Evolutionary conservation across 2,888 invertebrate species (phyloP), one percentile per base, ranked within the genome.

Genomic region (Vanessa cardui): DNA sequence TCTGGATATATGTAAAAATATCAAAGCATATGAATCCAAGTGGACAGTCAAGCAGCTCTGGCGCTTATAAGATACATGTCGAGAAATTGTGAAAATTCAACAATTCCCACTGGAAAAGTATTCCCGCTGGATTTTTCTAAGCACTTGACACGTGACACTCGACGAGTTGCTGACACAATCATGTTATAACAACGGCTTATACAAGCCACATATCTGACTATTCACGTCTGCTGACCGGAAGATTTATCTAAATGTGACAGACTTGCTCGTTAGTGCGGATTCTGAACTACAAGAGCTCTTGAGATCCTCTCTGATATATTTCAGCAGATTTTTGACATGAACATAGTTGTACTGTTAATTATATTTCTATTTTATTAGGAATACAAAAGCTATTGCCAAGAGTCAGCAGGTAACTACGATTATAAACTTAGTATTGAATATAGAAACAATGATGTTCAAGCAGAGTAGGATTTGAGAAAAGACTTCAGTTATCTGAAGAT

Each of bases 241-340:
- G 77, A 74, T 78, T 79, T 78, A 80, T 80, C 79, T 78, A 79
- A 82, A 84, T 80, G 76, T 83, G 80, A 81, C 83, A 79, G 66
- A 64, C 62, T 79, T 79, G 78, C 80, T 88, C 82, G 86, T 87
- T 87, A 87, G 85, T 77, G 73, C 44, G 70, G 73, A 80, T 73
- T 79, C 18, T 49, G 49, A 49, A 49, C 49, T 49, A 49, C 79
- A 78, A 71, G 64, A 75, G 77, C 81, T 79, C 82, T 83, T 72
- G 44, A 60, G 74, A 69, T 74, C 50, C 50, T 18, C 71, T 73
- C 74, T 76, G 69, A 64, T 47, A 47, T 60, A 65, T 69, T 71
- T 66, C 61, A 71, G 67, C 67, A 54, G 47, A 67, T 60, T 67
- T 49, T 9, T 21, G 21, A 12, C 54, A 33, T 63, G 33, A 20